Conservation (phyloP, 2,888 invertebrate genomes). For the Cotesia congregata region DNA sequence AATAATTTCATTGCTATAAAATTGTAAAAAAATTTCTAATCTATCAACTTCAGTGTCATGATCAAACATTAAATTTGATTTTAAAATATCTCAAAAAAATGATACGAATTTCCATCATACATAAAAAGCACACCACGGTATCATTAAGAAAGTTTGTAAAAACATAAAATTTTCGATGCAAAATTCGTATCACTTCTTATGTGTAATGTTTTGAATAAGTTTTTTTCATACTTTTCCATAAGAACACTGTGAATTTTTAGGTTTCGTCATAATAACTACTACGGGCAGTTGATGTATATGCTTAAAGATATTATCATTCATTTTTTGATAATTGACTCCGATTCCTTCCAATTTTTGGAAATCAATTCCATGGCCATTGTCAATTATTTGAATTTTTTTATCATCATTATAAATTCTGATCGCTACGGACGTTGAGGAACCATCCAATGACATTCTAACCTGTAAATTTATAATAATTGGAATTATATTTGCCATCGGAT, state of each 20-base stretch:
- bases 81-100: no score
- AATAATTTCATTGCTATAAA: no score
- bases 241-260: constrained; percentile 71
- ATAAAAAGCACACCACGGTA: no score
- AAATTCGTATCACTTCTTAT: no score
- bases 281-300: constrained; percentile 70
- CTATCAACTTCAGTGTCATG: no score
- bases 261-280: constrained; percentile 77
- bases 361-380: constrained; percentile 81
- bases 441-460: constrained; percentile 80
- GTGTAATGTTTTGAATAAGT: not conserved
- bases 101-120: no score
- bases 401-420: constrained; percentile 76
- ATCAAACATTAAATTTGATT: no score
- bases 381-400: constrained; percentile 80
- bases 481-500: not conserved
- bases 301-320: constrained; percentile 28
- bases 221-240: constrained; percentile 71
- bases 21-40: no score
- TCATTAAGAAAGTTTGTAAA: no score
- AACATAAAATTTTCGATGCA: no score
- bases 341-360: constrained; percentile 73
- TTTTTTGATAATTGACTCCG: constrained; percentile 71
- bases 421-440: constrained; percentile 79
- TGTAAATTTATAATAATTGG: constrained; percentile 63